These are phyloP conservation scores for Sylvia atricapilla DNA, from an alignment of 2,113 vertebrate species.

Conservation along the genomic window DNA sequence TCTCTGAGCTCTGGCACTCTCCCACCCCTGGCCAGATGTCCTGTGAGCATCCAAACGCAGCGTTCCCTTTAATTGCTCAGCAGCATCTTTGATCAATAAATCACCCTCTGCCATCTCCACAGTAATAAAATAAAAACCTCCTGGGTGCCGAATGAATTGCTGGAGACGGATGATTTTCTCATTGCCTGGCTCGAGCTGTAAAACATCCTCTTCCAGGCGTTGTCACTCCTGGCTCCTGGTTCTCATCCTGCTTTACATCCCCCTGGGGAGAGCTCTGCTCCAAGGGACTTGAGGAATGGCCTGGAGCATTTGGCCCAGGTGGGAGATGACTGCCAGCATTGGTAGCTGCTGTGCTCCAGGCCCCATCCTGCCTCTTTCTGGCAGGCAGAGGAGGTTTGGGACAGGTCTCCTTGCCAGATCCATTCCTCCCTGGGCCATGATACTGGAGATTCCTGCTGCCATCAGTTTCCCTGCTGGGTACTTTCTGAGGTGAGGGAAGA, in stretches of 20 bases:
- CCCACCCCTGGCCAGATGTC: not conserved
- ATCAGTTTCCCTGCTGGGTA: not conserved
- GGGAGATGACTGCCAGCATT: not conserved
- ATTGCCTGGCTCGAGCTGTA: not conserved
- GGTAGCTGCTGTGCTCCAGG: not conserved
- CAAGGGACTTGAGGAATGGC: not conserved
- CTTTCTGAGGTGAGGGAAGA: not conserved
- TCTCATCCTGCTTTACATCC: not conserved
- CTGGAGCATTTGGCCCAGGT: not conserved
- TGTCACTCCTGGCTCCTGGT: not conserved
- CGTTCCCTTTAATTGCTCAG: not conserved
- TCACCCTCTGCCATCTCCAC: not conserved
- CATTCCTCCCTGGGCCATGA: rapidly evolving
- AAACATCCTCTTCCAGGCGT: not conserved
- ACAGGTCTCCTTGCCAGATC: not conserved
- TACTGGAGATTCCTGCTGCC: not conserved
- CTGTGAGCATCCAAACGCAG: not conserved
- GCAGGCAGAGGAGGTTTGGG: not conserved
- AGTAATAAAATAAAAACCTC: slow-evolving; percentile 38
- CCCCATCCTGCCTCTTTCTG: not conserved
- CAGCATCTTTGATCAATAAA: slow-evolving; percentile 13
- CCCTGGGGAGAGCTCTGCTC: not conserved
- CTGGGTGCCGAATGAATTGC: not conserved
- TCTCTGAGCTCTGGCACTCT: not conserved
- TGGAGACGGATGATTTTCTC: slow-evolving; percentile 9